Evolutionary conservation across 2,888 invertebrate species (phyloP), one percentile per base, ranked within the genome.

Genomic region (Brachyptera putata): DNA sequence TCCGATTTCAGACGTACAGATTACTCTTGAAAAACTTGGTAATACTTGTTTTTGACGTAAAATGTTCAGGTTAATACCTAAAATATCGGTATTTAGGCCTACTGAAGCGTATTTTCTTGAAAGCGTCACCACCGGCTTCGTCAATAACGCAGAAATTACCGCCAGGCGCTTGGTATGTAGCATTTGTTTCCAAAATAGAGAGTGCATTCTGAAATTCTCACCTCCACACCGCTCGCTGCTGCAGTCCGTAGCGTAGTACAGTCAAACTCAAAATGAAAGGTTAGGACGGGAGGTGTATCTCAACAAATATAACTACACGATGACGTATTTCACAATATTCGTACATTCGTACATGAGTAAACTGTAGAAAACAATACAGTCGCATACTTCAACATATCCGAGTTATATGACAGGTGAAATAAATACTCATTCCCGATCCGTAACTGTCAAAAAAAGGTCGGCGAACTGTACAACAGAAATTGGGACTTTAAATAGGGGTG

Each of bases 91-190:
- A 24, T 24, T 24, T 3, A n/a, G n/a, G 24, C n/a, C 46, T 46
- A 46, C 21, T 21, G 21, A 46, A 46, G 21, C 21, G 46, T 46
- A 46, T 3, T 46, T 22, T 46, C 46, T 46, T 21, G 21, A 46
- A 46, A 46, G 36, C 13, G 36, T 34, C 53, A 36, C 36, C 53
- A 30, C 34, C 18, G 50, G 25, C n/a, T 14, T 11, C 34, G 53
- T 36, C 36, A 36, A 53, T 53, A 53, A 53, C 53, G 37, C 53
- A 14, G 18, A 53, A 16, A 53, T 16, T 53, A 53, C 53, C 53
- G 53, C 53, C 53, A 53, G 53, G 16, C 53, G 37, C 36, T 21
- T 5, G 16, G 21, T 18, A 34, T 9, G 34, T 7, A 53, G 53
- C 53, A 22, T 36, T 53, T 30, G 53, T 53, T 53, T 18, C 30